Evolutionary conservation across 2,797 vertebrate genomes (phyloP), one percentile per base, ranked within the genome.

Genomic region (Chaetodon trifasciatus): DNA sequence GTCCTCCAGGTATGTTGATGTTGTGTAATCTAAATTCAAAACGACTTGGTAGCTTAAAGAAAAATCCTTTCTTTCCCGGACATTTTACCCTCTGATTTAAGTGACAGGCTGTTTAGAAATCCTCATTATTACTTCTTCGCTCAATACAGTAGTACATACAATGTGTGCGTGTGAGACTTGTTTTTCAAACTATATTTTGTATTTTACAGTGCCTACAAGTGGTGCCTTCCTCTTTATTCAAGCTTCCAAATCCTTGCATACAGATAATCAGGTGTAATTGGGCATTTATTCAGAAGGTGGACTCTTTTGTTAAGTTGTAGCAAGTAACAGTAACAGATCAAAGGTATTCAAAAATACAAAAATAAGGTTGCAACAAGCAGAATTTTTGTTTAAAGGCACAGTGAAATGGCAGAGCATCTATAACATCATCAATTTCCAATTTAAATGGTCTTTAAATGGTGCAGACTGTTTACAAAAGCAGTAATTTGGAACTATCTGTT

Each of bases 1-100:
- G 6, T 49, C 56, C 53, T 83, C 19, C 64, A 78, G 74, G 74
- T 70, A n/a, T 53, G 69, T 16, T 58, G n/a, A 49, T 65, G 63
- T 49, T 63, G 35, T 24, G 42, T 56, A 46, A 70, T 76, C 19
- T 37, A 39, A 67, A 69, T 69, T 53, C 12, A 35, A 55, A 63
- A 72, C 1, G 40, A 66, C 16, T 11, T 57, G 8, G 40, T 37
- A 6, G 19, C 16, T 12, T 35, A 21, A 50, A 44, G 35, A 57
- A 39, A 23, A 17, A 3, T 8, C 0, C 0, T 19, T 60, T 32
- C 28, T 32, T 32, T 32, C 28, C 28, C 28, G 28, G 37, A 12
- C 8, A 57, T 67, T 56, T 69, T 15, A 60, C 12, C 28, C 32
- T 3, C 32, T 11, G 40, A 77, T 58, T 58, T 58, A 42, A 32